A percentile compares a stretch with the other conserved stretches of the same genome.
Evolutionary conservation across 1,140 invertebrate genomes (phyloP).

Genomic region (Scaptodrosophila lebanonensis): DNA sequence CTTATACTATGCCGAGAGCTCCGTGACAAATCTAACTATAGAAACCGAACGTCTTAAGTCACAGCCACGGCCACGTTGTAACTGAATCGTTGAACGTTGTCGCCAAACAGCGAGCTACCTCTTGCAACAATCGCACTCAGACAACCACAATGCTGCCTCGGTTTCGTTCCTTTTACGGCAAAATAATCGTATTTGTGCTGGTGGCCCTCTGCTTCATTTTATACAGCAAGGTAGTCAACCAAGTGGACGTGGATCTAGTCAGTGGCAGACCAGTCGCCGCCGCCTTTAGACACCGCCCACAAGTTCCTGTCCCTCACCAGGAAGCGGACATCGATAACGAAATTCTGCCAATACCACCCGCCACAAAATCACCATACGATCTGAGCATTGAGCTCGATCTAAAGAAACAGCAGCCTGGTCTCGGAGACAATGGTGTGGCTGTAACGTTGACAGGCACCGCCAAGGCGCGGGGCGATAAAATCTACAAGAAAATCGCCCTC

Average conservation of each 20-base stretch:
- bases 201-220: constrained; percentile 69
- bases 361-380: constrained; percentile 68
- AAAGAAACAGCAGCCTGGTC: constrained; percentile 72
- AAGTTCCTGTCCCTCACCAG: constrained; percentile 20
- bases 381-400: constrained; percentile 71
- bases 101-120: constrained; percentile 42
- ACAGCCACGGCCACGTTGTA: constrained; percentile 37
- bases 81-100: constrained; percentile 19
- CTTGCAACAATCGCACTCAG: constrained; percentile 22
- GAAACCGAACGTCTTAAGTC: constrained; percentile 30
- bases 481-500: constrained; percentile 87
- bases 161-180: constrained; percentile 75
- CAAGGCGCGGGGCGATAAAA: constrained; percentile 80
- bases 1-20: constrained; percentile 15
- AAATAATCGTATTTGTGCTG: constrained; percentile 65
- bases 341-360: constrained; percentile 35
- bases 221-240: constrained; percentile 64
- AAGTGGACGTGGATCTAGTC: constrained; percentile 27
- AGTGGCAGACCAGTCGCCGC: constrained; percentile 1
- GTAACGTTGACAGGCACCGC: constrained; percentile 80
- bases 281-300: neutral
- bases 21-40: constrained; percentile 43
- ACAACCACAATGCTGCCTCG: constrained; percentile 66
- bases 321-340: constrained; percentile 51
- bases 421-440: constrained; percentile 83